Conservation (phyloP, 2,888 invertebrate genomes). For the Eueremaeus valkanovi region DNA sequence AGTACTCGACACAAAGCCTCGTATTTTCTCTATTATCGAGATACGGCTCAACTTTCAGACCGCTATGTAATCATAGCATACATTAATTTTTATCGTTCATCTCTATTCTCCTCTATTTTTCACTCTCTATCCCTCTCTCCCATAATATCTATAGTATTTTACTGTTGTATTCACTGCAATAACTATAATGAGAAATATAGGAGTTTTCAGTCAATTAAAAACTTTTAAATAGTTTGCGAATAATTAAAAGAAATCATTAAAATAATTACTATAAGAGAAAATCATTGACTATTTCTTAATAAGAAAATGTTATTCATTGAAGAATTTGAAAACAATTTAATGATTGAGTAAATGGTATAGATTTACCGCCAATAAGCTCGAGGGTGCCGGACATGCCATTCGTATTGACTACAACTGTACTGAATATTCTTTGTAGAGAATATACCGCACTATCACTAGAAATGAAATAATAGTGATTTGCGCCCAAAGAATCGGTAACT, state of each 20-base stretch:
- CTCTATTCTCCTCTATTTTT: neutral
- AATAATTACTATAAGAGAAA: neutral
- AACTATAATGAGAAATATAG: neutral
- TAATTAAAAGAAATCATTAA: neutral
- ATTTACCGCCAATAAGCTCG: neutral
- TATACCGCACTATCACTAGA: neutral
- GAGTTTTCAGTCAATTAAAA: no score
- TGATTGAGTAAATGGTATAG: neutral
- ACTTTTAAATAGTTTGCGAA: no score
- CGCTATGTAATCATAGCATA: constrained; percentile 9
- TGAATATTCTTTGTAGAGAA: neutral
- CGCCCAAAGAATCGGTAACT: neutral
- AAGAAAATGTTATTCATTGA: no score
- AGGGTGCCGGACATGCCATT: neutral
- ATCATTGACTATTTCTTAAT: neutral
- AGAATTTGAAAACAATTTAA: neutral
- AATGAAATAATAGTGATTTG: constrained; percentile 2
- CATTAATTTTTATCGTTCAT: constrained; percentile 4
- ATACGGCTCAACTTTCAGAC: neutral
- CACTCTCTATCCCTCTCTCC: neutral
- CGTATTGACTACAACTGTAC: neutral
- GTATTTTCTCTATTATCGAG: neutral
- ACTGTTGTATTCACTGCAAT: neutral
- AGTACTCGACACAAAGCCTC: neutral
- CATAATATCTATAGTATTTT: neutral